Percentiles rank a stretch among this genome's conserved stretches.
Evolutionary conservation across 2,797 vertebrate species (phyloP).

Genomic region (Podarcis siculus): DNA sequence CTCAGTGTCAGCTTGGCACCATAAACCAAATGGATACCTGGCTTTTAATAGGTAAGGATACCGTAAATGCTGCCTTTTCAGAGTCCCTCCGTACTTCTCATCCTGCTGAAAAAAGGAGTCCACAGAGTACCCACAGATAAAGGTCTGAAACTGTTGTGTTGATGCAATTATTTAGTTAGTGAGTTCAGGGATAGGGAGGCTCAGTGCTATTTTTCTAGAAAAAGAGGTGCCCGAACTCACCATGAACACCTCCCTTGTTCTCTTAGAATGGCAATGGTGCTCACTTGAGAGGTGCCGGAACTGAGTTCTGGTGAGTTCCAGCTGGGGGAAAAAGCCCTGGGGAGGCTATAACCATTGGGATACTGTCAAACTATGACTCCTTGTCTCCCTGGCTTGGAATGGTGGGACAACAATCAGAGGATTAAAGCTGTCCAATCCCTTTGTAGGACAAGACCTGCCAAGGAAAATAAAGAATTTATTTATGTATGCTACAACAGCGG

Average conservation of each 20-base stretch:
- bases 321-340: background rate
- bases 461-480: no score
- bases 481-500: no score
- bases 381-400: no score
- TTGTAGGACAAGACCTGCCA: no score
- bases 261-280: no score
- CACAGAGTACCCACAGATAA: background rate
- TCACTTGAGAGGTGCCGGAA: no score
- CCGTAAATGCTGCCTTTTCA: background rate
- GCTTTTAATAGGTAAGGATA: background rate
- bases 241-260: no score
- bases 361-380: background rate
- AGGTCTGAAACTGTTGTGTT: background rate
- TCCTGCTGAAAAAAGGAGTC: background rate
- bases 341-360: background rate
- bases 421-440: background rate
- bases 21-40: conserved; percentile 3
- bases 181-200: no score
- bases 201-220: no score
- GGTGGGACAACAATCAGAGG: background rate
- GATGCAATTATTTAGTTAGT: background rate
- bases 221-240: no score
- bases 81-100: background rate
- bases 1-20: conserved; percentile 1
- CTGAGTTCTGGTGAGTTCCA: no score